Conservation (phyloP, 2,797 vertebrate genomes). For the Zalophus californianus region DNA sequence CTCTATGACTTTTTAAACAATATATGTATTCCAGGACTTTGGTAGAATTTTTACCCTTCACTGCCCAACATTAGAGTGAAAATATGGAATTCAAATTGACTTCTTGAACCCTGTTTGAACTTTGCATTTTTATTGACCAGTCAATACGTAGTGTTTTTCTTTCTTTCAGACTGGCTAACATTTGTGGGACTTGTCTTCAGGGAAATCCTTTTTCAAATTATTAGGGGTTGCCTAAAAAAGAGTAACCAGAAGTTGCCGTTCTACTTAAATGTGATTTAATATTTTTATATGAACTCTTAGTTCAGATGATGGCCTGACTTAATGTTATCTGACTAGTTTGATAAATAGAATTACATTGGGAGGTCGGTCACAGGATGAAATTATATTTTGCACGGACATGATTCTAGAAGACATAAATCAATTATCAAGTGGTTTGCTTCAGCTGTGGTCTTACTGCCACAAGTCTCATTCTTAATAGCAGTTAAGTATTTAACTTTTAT, state of each 20-base stretch:
- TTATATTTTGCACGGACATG: background rate
- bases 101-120: conserved; percentile 45
- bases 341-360: background rate
- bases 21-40: background rate
- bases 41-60: background rate
- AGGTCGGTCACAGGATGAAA: background rate
- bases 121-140: conserved; percentile 12
- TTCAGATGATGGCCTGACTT: conserved; percentile 10
- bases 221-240: background rate
- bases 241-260: background rate
- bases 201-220: conserved; percentile 20
- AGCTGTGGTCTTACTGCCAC: background rate
- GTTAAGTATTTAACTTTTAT: conserved; percentile 32
- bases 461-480: conserved; percentile 27
- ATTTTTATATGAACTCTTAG: background rate
- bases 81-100: background rate
- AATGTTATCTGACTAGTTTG: conserved; percentile 12
- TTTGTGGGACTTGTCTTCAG: conserved; percentile 27
- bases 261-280: conserved; percentile 54
- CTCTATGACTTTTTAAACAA: background rate
- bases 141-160: conserved; percentile 23
- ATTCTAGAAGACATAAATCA: conserved; percentile 27
- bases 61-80: conserved; percentile 22
- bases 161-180: conserved; percentile 9
- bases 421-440: conserved; percentile 48